These are phyloP conservation scores for Rhipidura dahli DNA, from an alignment of 2,113 vertebrate genomes.

Conservation along the genomic window DNA sequence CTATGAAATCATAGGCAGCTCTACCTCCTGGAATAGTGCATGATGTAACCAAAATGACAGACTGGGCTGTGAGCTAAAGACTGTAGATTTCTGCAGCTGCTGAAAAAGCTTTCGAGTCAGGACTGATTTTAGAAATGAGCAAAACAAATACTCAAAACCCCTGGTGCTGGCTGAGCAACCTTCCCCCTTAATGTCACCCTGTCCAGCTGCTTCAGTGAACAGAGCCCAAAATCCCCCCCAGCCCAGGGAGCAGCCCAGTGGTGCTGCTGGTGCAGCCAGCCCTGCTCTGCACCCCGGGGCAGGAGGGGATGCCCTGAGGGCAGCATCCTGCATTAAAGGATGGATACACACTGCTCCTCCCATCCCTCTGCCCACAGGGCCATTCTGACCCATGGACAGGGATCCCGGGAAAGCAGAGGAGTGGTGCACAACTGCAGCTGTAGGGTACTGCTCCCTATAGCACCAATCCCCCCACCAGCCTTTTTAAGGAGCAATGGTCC, in stretches of 20 bases:
- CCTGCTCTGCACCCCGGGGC: background rate
- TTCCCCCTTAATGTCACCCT: background rate
- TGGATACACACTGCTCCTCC: background rate
- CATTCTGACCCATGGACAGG: rapidly evolving
- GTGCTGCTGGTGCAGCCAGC: background rate
- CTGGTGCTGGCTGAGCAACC: background rate
- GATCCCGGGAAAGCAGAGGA: rapidly evolving
- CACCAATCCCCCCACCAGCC: background rate
- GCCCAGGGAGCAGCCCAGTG: background rate
- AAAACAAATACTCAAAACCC: background rate
- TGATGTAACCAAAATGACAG: background rate
- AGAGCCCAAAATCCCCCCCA: background rate
- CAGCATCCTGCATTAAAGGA: background rate
- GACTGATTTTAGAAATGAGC: background rate
- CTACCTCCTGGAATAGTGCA: background rate
- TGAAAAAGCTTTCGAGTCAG: background rate
- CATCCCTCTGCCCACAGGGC: background rate
- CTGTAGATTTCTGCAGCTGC: background rate
- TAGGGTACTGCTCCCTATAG: background rate
- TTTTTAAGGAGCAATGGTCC: background rate
- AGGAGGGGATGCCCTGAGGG: background rate
- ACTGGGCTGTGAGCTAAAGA: background rate
- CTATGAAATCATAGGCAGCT: background rate
- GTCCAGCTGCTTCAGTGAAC: background rate
- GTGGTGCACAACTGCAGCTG: background rate